Evolutionary conservation across 2,113 vertebrate species (phyloP).

Genomic region (western clawed frog (Xenopus tropicalis)): UCB_Xtro_10.0 CM004446.2:28153001-28153500

Average conservation of each 20-base stretch:
- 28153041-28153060: conserved; percentile 86
- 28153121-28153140: not conserved
- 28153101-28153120: not conserved
- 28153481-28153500: too few relatives aligned
- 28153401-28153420: too few relatives aligned
- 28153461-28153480: too few relatives aligned
- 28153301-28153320: conserved; percentile 78
- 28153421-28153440: too few relatives aligned
- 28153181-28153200: conserved; percentile 85
- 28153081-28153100: too few relatives aligned
- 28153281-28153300: conserved; percentile 78
- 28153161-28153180: conserved; percentile 79
- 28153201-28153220: conserved; percentile 70
- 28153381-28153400: too few relatives aligned
- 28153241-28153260: too few relatives aligned
- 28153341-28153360: not conserved
- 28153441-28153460: too few relatives aligned
- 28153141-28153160: not conserved
- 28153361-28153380: too few relatives aligned
- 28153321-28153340: conserved; percentile 91
- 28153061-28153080: conserved; percentile 52
- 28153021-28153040: conserved; percentile 74
- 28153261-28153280: conserved; percentile 54
- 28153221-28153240: too few relatives aligned
- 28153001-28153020: conserved; percentile 69